phyloP scores from a whole-genome alignment of 2,113 vertebrate species.

The Ceyx cyanopectus region DNA sequence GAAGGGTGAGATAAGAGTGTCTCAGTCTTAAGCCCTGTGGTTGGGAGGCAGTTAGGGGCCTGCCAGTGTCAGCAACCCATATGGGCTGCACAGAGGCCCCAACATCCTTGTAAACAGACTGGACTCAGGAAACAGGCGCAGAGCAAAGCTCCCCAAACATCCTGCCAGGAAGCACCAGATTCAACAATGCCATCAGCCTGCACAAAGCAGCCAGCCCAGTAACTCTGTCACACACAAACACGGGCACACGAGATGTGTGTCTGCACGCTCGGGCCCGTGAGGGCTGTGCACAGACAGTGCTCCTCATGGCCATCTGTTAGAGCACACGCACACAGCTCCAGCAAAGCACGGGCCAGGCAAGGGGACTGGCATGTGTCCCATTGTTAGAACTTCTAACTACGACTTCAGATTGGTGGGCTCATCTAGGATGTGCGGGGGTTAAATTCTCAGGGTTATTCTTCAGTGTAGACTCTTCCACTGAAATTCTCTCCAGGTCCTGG shows the following conservation, averaged over 20 bases:
- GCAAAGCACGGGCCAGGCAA: neutral
- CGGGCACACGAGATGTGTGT: neutral
- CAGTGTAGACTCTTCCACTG: neutral
- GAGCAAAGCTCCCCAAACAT: constrained; percentile 83
- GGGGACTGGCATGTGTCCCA: neutral
- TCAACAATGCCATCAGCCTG: constrained; percentile 70
- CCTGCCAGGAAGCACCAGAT: constrained; percentile 82
- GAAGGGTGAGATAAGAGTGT: constrained; percentile 58
- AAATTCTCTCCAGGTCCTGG: neutral
- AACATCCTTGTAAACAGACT: constrained; percentile 72
- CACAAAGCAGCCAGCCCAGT: constrained; percentile 8
- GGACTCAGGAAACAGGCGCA: constrained; percentile 80
- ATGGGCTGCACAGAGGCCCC: constrained; percentile 48
- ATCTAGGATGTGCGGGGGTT: neutral
- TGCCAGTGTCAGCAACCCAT: constrained; percentile 5
- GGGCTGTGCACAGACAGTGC: neutral
- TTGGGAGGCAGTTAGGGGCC: neutral
- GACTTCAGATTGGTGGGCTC: neutral
- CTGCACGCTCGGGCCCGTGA: neutral
- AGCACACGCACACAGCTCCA: neutral
- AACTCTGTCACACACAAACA: neutral
- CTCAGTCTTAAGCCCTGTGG: neutral
- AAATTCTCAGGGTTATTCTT: neutral
- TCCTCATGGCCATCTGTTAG: neutral
- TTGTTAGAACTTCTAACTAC: neutral